Base-by-base conservation (phyloP, 2,113 vertebrate species). In the Gymnarchus niloticus region DNA sequence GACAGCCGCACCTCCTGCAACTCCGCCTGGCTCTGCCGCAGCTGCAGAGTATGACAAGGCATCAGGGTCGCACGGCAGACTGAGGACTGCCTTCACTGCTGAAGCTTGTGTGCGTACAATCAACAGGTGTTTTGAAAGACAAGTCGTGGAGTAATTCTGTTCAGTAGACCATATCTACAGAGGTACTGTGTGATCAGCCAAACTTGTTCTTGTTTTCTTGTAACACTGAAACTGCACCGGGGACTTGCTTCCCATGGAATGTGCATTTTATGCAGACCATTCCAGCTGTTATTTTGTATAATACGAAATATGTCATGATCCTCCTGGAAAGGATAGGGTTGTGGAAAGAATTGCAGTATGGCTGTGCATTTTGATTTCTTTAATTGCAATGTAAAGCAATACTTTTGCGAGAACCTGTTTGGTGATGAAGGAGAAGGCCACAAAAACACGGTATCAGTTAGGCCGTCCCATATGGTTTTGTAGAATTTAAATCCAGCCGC, bases 11-110 rank as follows among this genome's bases (percentile, higher is more conserved):
- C 97, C 89, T 99, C 98, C 89, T 96, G 97, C 25, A 99, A 96
- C 92, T 98, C 97, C 91, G 97, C 84, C 85, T 98, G 97, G 91
- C 94, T 98, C 90, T 98, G 97, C 56, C 95, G 95, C 86, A 99
- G 92, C 98, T 99, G 92, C n/a, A 37, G 25, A 44, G 25, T 41
- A 69, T 21, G 46, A 69, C 2, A 10, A 46, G 56, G 83, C 1
- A 6, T 41, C 37, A 81, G 28, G 25, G 48, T 25, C 8, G 57
- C 65, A 83, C 52, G 33, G 37, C 56, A 25, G 21, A n/a, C 23
- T 81, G 46, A 9, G 33, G 77, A 46, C 23, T 12, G 19, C 33
- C 7, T 19, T 49, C 19, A 49, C 9, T 17, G 46, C 23, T 52
- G 48, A 52, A 52, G 0, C n/a, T 37, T 65, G 52, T 21, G 73